Conservation (phyloP, 1,140 invertebrate genomes). For the Lethrus apterus region DNA sequence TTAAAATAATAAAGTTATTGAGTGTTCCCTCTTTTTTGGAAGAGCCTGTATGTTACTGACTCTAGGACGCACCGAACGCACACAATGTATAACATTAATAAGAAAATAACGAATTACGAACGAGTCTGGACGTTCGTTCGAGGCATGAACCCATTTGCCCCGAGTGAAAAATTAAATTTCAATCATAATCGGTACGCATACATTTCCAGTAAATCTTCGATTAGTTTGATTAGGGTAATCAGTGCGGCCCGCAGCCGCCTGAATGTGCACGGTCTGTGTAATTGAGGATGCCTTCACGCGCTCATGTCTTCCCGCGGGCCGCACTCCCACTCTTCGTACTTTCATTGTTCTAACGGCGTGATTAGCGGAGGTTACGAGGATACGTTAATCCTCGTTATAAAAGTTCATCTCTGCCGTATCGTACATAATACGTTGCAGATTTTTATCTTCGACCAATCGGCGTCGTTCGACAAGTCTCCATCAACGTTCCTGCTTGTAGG, state of each 20-base stretch:
- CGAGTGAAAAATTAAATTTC: slow-evolving; percentile 28
- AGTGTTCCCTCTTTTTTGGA: no score
- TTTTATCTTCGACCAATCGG: slow-evolving; percentile 11
- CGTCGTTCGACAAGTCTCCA: slow-evolving; percentile 7
- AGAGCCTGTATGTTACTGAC: no score
- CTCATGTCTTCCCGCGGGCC: slow-evolving; percentile 14
- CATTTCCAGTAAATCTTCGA: slow-evolving; percentile 31
- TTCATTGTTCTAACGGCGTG: slow-evolving; percentile 11
- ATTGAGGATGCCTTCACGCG: slow-evolving; percentile 25
- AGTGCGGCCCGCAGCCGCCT: slow-evolving; percentile 21
- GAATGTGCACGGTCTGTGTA: slow-evolving; percentile 19
- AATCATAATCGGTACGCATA: slow-evolving; percentile 27
- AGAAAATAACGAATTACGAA: no score
- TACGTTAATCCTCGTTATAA: slow-evolving; percentile 4
- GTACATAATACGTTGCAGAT: slow-evolving; percentile 11
- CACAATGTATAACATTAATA: no score
- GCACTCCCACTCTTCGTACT: neutral
- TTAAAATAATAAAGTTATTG: no score
- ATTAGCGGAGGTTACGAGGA: slow-evolving; percentile 6
- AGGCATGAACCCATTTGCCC: no score
- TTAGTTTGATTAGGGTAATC: slow-evolving; percentile 32
- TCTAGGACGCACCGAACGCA: no score
- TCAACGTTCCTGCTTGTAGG: no score
- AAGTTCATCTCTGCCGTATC: slow-evolving; percentile 10
- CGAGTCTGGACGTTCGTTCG: no score